Conservation (phyloP, 2,797 vertebrate species). For the Holocentrus rufus region DNA sequence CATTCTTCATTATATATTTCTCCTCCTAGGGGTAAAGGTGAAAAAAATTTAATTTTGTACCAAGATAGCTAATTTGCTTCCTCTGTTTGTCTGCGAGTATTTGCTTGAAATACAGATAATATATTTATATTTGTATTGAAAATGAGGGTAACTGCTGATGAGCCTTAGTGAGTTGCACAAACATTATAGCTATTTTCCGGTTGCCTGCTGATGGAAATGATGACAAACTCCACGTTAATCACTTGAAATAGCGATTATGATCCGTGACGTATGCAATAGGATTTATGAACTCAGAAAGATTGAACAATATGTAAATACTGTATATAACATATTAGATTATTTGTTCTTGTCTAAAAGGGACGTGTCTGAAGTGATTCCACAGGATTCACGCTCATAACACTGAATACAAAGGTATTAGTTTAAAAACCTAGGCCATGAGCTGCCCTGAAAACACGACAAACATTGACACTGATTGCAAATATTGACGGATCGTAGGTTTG, state of each 20-base stretch:
- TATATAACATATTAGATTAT: slow-evolving; percentile 54
- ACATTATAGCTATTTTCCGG: slow-evolving; percentile 54
- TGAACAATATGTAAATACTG: slow-evolving; percentile 70
- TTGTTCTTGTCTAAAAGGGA: slow-evolving; percentile 31
- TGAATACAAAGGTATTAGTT: slow-evolving; percentile 27
- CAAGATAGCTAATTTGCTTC: slow-evolving; percentile 54
- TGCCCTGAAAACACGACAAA: slow-evolving; percentile 16
- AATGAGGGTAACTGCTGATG: slow-evolving; percentile 34
- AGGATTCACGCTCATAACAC: slow-evolving; percentile 2
- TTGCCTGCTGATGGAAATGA: slow-evolving; percentile 53
- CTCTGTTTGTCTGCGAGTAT: slow-evolving; percentile 48
- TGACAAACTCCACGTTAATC: slow-evolving; percentile 24
- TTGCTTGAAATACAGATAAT: slow-evolving; percentile 50
- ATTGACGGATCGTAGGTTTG: slow-evolving; percentile 15
- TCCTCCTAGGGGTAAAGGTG: slow-evolving; percentile 17
- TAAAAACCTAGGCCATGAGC: slow-evolving; percentile 13
- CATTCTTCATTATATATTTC: slow-evolving; percentile 28
- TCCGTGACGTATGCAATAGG: slow-evolving; percentile 38
- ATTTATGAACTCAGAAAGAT: slow-evolving; percentile 31
- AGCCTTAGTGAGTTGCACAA: slow-evolving; percentile 20
- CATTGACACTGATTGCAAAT: slow-evolving; percentile 1
- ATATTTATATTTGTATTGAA: slow-evolving; percentile 74
- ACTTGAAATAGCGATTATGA: slow-evolving; percentile 7
- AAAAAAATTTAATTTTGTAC: slow-evolving; percentile 72
- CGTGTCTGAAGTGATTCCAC: background rate